Conservation (phyloP, 92 coral and sea anemone genomes). For the Phenganax marumi region DNA sequence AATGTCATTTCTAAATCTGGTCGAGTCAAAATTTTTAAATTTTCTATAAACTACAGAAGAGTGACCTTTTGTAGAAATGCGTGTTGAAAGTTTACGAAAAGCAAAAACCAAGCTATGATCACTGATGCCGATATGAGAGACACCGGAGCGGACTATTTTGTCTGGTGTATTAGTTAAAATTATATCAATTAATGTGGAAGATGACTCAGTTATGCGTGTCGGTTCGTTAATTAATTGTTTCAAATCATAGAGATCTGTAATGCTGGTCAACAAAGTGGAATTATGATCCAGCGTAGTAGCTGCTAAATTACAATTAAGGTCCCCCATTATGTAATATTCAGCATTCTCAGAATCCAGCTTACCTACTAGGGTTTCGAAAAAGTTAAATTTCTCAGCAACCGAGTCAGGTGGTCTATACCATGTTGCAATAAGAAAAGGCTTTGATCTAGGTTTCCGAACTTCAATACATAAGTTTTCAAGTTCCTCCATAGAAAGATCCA, state of each 20-base stretch:
- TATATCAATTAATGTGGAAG: slow-evolving; percentile 42
- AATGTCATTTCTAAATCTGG: slow-evolving; percentile 42
- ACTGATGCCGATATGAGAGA: slow-evolving; percentile 58
- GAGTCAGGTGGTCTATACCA: slow-evolving; percentile 64
- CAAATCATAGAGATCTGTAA: slow-evolving; percentile 54
- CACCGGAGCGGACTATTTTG: slow-evolving; percentile 44
- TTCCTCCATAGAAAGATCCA: slow-evolving; percentile 24
- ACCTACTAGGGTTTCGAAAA: slow-evolving; percentile 49
- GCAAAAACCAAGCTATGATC: slow-evolving; percentile 65
- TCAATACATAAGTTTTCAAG: slow-evolving; percentile 56
- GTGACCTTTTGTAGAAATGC: slow-evolving; percentile 49
- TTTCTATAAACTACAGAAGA: slow-evolving; percentile 43
- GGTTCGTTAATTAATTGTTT: slow-evolving; percentile 45
- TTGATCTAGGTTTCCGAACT: slow-evolving; percentile 52
- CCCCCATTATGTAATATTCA: slow-evolving; percentile 57
- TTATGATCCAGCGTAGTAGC: slow-evolving; percentile 50
- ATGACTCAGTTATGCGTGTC: slow-evolving; percentile 41
- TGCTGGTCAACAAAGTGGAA: slow-evolving; percentile 31
- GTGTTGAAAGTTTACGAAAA: slow-evolving; percentile 60
- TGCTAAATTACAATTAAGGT: slow-evolving; percentile 58
- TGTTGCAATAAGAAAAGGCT: slow-evolving; percentile 57
- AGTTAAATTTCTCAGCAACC: slow-evolving; percentile 35
- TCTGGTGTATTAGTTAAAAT: slow-evolving; percentile 46
- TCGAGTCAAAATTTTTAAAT: slow-evolving; percentile 33
- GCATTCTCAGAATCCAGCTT: slow-evolving; percentile 55